Conservation (phyloP, 2,797 vertebrate species). For the Crocodylus rhombifer region DNA sequence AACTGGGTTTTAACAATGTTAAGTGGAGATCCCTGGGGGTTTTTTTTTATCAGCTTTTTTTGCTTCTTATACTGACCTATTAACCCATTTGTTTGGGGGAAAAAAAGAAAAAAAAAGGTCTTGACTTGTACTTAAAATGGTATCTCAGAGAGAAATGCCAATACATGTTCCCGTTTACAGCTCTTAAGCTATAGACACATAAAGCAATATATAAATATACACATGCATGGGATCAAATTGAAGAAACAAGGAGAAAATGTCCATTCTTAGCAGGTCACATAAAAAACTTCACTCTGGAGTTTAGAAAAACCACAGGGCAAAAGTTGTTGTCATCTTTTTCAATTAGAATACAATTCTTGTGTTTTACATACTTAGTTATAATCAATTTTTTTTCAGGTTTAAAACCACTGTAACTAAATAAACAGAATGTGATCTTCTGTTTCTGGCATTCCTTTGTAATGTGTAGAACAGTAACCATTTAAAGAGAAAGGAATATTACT, state of each 20-base stretch:
- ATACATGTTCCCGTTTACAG: neutral
- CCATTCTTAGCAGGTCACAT: neutral
- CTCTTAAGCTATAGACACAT: neutral
- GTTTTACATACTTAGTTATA: neutral
- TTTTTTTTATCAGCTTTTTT: slow-evolving; percentile 37
- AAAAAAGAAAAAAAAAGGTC: neutral
- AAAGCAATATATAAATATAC: slow-evolving; percentile 46
- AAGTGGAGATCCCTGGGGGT: neutral
- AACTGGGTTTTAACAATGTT: slow-evolving; percentile 23
- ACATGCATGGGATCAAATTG: slow-evolving; percentile 13
- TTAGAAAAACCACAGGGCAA: neutral
- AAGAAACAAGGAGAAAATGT: neutral
- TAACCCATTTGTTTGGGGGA: neutral
- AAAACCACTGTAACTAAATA: slow-evolving; percentile 4
- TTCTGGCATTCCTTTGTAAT: slow-evolving; percentile 9
- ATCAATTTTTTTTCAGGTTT: neutral
- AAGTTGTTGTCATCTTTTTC: neutral
- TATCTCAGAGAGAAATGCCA: slow-evolving; percentile 45
- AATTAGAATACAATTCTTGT: slow-evolving; percentile 12
- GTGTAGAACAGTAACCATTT: neutral
- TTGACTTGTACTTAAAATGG: slow-evolving; percentile 35
- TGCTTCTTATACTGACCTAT: slow-evolving; percentile 33
- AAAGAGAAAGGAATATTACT: neutral
- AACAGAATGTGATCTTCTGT: neutral
- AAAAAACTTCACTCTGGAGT: neutral